Evolutionary conservation across 2,797 vertebrate genomes (phyloP), one percentile per base, ranked within the genome.

Genomic region (Pelobates cultripes): DNA sequence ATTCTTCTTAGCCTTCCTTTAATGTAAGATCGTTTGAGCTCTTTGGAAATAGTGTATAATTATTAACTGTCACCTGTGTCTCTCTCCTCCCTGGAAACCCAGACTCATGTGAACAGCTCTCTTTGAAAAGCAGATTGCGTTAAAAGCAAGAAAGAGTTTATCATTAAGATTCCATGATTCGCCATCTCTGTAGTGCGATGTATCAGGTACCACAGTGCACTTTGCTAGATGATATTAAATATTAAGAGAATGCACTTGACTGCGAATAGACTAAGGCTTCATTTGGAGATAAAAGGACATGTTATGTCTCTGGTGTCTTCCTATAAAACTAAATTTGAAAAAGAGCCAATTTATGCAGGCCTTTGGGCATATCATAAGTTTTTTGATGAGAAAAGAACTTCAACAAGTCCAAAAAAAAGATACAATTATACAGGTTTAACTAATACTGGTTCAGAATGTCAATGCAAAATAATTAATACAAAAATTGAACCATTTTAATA

Each of bases 241-340:
- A 76, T 76, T 70, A 76, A 60, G 47, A 83, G 81, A 43, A 78
- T 47, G 61, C 55, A 78, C 69, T 83, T 77, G 81, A 83, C 73
- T 83, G 70, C 78, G 70, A 44, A 74, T 70, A 83, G 71, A 71
- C 81, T 63, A 75, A 83, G 76, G 81, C 81, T 61, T 69, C 74
- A 63, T 43, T 77, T 42, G n/a, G 55, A 68, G 63, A 74, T 55
- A 75, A 69, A 83, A 43, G 53, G 45, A 67, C 43, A 64, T 70
- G 7, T 69, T 53, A n/a, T 17, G 70, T 75, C 75, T 72, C 61
- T 75, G 13, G 41, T 28, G 84, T 60, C 67, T 75, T 66, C 15
- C 73, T 68, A 47, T 45, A 74, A 61, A 75, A 17, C 55, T 70
- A 28, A 28, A 72, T 73, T 47, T 67, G 55, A 67, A 70, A 70